Conservation (phyloP, 2,797 vertebrate genomes). For the Anguilla marmorata region DNA sequence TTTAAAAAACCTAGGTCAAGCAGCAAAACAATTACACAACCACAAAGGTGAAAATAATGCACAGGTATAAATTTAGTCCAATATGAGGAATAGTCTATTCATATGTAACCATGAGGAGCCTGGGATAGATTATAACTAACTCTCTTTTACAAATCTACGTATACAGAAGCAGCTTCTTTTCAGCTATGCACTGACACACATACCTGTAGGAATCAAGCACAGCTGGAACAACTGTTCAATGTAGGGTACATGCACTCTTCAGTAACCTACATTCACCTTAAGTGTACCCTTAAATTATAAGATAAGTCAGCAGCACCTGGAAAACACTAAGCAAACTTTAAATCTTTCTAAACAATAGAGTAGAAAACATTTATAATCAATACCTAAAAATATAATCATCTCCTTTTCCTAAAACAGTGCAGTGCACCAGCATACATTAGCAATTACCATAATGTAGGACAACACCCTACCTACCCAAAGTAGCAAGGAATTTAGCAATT, state of each 20-base stretch:
- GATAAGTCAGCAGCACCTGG: background rate
- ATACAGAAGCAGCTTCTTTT: background rate
- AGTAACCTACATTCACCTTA: background rate
- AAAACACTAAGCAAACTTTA: background rate
- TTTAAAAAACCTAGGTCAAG: background rate
- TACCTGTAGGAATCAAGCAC: background rate
- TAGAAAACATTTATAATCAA: background rate
- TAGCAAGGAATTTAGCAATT: background rate
- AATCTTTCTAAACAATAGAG: background rate
- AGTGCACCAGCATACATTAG: background rate
- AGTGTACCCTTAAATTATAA: background rate
- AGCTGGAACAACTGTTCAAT: background rate
- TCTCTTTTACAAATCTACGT: background rate
- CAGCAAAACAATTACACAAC: background rate
- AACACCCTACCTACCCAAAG: background rate
- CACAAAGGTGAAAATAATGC: background rate
- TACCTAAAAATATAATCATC: conserved; percentile 10
- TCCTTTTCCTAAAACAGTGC: background rate
- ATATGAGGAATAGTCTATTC: background rate
- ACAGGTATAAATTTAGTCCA: background rate
- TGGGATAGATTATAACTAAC: background rate
- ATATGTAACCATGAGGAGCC: background rate
- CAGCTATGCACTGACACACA: background rate
- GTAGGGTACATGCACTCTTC: background rate
- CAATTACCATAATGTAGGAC: background rate